Conservation (phyloP, 2,113 vertebrate species). For the Dasyurus viverrinus region DNA sequence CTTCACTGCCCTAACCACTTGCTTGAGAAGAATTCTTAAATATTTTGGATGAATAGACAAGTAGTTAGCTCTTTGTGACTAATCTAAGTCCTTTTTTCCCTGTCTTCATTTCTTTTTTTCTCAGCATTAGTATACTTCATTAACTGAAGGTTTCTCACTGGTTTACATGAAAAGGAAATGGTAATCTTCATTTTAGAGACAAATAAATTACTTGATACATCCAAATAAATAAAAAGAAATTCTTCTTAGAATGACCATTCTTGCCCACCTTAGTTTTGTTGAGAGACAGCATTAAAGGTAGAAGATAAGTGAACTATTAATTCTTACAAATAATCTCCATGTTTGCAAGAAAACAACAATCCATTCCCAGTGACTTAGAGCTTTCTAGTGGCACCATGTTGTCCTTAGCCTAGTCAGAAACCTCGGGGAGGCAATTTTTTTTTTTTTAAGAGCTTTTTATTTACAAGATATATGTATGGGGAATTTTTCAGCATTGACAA, state of each 20-base stretch:
- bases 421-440: too few species aligned
- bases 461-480: too few species aligned
- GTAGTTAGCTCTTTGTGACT: neutral
- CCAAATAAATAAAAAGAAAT: neutral
- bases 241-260: neutral
- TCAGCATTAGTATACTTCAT: slow-evolving; percentile 19
- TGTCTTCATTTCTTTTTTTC: neutral
- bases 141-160: slow-evolving; percentile 36
- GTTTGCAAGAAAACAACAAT: neutral
- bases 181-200: slow-evolving; percentile 44
- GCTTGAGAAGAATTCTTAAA: slow-evolving; percentile 21
- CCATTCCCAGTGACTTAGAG: neutral
- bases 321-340: neutral
- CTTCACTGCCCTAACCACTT: slow-evolving; percentile 6
- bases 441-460: too few species aligned
- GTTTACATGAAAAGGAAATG: slow-evolving; percentile 19
- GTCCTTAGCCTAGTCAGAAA: neutral
- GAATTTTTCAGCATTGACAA: too few species aligned
- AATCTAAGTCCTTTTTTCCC: neutral
- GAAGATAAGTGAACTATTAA: neutral
- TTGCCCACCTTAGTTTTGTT: neutral
- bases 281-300: too few species aligned
- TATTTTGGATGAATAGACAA: slow-evolving; percentile 21
- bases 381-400: neutral
- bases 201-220: neutral